Percentiles rank a stretch among this genome's conserved stretches.
Conservation (phyloP, 1,140 invertebrate species). For the Solen grandis region DNA sequence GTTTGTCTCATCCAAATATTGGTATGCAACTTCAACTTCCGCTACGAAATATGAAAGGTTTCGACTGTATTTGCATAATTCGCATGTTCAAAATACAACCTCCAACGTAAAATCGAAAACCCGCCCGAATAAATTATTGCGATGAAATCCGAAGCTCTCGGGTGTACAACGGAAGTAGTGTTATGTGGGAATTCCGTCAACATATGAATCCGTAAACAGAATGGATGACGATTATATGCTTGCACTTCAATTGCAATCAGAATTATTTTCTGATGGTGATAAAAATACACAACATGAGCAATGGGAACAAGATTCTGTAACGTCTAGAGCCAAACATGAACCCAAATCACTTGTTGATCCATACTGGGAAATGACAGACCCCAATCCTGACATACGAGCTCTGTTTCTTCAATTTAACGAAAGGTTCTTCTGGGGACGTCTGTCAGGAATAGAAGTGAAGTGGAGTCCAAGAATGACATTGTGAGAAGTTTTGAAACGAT, state of each 20-base stretch:
- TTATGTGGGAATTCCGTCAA: conserved; percentile 11
- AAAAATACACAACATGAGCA: too few species aligned
- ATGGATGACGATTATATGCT: conserved; percentile 61
- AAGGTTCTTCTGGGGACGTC: conserved; percentile 90
- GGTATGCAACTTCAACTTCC: too few species aligned
- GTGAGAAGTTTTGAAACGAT: too few species aligned
- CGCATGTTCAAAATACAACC: too few species aligned
- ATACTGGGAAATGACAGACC: conserved; percentile 92
- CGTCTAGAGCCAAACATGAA: too few species aligned
- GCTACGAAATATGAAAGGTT: too few species aligned
- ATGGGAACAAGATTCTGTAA: too few species aligned
- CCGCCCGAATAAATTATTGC: conserved; percentile 7
- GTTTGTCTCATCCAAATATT: too few species aligned
- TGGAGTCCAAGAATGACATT: conserved; percentile 98
- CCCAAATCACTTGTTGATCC: conserved; percentile 82
- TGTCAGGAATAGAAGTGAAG: conserved; percentile 90
- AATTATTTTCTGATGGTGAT: conserved; percentile 27
- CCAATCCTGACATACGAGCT: conserved; percentile 93
- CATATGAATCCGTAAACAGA: conserved; percentile 6
- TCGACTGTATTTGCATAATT: too few species aligned
- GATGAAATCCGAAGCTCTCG: not conserved
- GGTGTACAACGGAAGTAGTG: conserved; percentile 26
- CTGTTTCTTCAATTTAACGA: conserved; percentile 94
- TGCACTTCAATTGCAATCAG: conserved; percentile 62
- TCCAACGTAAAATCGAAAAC: not conserved